Evolutionary conservation across 2,888 invertebrate genomes (phyloP).

Genomic region (Drosophila lutescens): DNA sequence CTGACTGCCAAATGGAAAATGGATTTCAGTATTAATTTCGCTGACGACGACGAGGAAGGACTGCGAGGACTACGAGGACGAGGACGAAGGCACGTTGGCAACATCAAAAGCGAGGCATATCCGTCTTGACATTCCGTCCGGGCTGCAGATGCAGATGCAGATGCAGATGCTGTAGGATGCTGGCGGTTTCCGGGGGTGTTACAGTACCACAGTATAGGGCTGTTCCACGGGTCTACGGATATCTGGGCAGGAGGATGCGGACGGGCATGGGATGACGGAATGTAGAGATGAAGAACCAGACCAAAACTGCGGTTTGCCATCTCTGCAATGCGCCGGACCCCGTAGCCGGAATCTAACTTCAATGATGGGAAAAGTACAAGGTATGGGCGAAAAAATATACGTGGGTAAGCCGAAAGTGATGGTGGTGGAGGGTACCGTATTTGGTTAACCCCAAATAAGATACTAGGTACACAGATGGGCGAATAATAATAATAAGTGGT

Average conservation of each 20-base stretch:
- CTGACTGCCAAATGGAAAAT: conserved; percentile 70
- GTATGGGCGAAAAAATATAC: not conserved
- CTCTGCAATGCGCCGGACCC: conserved; percentile 55
- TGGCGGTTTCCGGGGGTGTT: conserved; percentile 6
- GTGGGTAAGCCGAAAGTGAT: conserved; percentile 6
- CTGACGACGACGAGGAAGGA: conserved; percentile 51
- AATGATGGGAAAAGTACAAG: conserved; percentile 33
- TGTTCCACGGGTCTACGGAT: not conserved
- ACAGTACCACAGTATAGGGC: not conserved
- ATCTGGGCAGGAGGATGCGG: not conserved
- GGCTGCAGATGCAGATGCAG: conserved; percentile 42
- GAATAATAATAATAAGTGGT: no score
- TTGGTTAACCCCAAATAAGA: not conserved
- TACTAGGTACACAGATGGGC: not conserved
- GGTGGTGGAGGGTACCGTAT: not conserved
- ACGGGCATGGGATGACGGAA: not conserved
- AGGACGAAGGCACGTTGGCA: conserved; percentile 58
- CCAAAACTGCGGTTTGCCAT: conserved; percentile 36
- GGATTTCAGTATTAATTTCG: conserved; percentile 77
- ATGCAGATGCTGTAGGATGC: conserved; percentile 14
- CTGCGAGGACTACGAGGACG: conserved; percentile 2
- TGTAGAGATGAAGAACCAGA: conserved; percentile 18
- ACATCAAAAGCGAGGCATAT: conserved; percentile 68
- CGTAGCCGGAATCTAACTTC: conserved; percentile 31
- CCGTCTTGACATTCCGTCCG: conserved; percentile 57